These are phyloP conservation scores for Siniperca scherzeri DNA, from an alignment of 2,797 vertebrate genomes.

Conservation along the genomic window DNA sequence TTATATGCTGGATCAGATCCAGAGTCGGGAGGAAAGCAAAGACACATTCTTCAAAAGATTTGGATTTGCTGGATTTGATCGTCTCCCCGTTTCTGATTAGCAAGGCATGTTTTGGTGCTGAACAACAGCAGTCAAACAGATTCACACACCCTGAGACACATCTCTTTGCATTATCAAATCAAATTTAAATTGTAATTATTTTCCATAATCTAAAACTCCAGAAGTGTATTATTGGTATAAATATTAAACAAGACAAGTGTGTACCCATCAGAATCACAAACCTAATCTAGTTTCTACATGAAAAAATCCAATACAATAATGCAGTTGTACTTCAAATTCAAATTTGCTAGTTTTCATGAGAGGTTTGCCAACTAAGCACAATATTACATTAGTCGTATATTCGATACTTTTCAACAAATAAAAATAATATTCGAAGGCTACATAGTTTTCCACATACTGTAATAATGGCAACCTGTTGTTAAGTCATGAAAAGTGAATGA, in stretches of 20 bases:
- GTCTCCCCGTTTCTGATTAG: constrained; percentile 26
- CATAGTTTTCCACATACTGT: neutral
- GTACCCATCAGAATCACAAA: neutral
- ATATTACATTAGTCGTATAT: neutral
- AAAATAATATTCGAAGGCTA: neutral
- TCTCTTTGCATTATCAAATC: constrained; percentile 20
- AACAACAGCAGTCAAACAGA: constrained; percentile 27
- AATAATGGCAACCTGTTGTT: neutral
- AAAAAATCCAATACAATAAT: neutral
- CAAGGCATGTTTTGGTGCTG: neutral
- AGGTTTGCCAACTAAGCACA: neutral
- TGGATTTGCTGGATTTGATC: constrained; percentile 29
- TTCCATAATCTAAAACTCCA: neutral
- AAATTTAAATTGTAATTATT: neutral
- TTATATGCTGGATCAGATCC: constrained; percentile 25
- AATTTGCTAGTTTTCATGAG: neutral
- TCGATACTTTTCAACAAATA: neutral
- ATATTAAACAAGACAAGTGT: neutral
- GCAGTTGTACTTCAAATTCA: neutral
- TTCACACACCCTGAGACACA: neutral
- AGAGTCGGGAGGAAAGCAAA: constrained; percentile 9
- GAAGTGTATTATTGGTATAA: neutral
- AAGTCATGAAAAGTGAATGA: neutral
- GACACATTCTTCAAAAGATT: constrained; percentile 29
- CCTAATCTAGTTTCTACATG: neutral